Evolutionary conservation across 2,888 invertebrate species (phyloP), one percentile per base, ranked within the genome.

Genomic region (Caenorhabditis afra): DNA sequence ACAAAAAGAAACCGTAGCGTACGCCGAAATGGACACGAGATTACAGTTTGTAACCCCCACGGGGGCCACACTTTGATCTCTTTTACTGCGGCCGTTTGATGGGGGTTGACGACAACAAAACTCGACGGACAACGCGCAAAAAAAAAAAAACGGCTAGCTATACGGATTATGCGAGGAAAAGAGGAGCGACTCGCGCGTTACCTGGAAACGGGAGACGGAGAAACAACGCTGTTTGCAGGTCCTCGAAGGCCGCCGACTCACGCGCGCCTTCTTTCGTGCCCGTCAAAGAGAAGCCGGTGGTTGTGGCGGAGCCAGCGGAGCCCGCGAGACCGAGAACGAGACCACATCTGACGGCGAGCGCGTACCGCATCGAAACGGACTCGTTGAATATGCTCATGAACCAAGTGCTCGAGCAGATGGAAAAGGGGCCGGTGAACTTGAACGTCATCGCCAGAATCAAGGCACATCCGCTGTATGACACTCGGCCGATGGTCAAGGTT

Each of bases 391-490:
- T 88, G 79, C 76, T 89, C 29, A 89, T 89, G 89, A 89, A 89
- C 68, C 89, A 89, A 82, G 86, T 87, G 1, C 79, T 89, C 12
- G 89, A 89, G 66, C 89, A 90, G 57, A 90, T 90, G 89, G 89
- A 90, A 59, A 87, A 86, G 45, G 89, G 89, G 0, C 87, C 88
- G 7, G 89, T 90, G 18, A 87, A 84, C 75, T 73, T 89, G 73
- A 89, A 90, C 62, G 70, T 89, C 50, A 83, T 90, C 49, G 85
- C 86, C 10, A 71, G 87, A 57, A 86, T 89, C 70, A 87, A 89
- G 66, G 88, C 88, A 1, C 89, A 89, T 82, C 88, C 89, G 0
- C 68, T 86, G 22, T 89, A 89, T 75, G 87, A 90, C 53, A 79
- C 83, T 14, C 81, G 89, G 12, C 88, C 89, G 41, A 89, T 88